A percentile compares a stretch with the other conserved stretches of the same genome.
These are phyloP conservation scores for Lutjanus erythropterus DNA, from an alignment of 2,113 vertebrate species.

Conservation along the genomic window DNA sequence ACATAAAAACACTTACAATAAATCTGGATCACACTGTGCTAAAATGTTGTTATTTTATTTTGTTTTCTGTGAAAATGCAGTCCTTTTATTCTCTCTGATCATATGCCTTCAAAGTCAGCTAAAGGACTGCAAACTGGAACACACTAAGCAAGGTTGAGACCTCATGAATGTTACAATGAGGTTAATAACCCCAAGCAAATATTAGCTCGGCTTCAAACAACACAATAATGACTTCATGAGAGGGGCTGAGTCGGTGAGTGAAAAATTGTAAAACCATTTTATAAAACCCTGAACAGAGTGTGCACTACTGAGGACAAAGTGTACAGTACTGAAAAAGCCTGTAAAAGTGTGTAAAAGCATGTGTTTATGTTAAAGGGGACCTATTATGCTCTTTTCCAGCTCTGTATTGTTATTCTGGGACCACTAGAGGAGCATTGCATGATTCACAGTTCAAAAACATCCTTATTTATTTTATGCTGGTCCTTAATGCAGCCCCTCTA, in stretches of 20 bases:
- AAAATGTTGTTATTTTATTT: not conserved
- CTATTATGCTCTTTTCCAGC: no score
- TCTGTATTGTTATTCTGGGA: no score
- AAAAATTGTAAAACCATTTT: constrained; percentile 6
- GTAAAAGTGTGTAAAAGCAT: constrained; percentile 10
- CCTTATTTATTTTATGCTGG: no score
- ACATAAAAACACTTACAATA: constrained; percentile 12
- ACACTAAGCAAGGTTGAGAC: constrained; percentile 33
- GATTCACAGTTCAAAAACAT: no score
- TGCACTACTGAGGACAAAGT: not conserved
- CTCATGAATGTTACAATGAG: constrained; percentile 60
- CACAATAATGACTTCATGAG: constrained; percentile 51
- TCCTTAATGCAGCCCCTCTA: no score
- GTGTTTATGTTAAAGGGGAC: constrained; percentile 4
- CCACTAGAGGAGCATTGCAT: no score
- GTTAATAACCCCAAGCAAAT: constrained; percentile 65
- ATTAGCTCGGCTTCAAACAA: constrained; percentile 64
- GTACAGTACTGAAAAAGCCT: not conserved
- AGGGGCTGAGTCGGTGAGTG: constrained; percentile 8
- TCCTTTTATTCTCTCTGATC: constrained; percentile 4
- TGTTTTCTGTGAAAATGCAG: not conserved
- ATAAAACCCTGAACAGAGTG: not conserved
- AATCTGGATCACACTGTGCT: constrained; percentile 15
- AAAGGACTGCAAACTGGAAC: constrained; percentile 30
- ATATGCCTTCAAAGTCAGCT: constrained; percentile 34